These are phyloP conservation scores for Spheniscus humboldti DNA, from an alignment of 2,797 vertebrate genomes.

Conservation along the genomic window DNA sequence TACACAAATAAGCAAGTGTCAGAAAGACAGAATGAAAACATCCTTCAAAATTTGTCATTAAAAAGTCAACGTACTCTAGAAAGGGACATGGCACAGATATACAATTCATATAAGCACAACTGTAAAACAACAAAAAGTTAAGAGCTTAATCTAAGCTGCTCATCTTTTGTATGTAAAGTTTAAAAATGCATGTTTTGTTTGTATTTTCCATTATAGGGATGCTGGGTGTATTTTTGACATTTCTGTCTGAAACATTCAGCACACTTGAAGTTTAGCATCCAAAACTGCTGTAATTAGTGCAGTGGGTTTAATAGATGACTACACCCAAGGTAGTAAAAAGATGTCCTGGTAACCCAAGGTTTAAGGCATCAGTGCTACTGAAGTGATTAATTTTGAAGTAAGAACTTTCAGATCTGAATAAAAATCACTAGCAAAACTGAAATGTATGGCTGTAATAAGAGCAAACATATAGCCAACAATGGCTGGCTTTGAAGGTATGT, in stretches of 20 bases:
- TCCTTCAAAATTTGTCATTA: neutral
- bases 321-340: neutral
- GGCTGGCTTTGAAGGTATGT: neutral
- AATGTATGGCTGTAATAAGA: neutral
- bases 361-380: neutral
- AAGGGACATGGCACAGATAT: neutral
- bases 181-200: neutral
- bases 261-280: neutral
- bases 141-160: neutral
- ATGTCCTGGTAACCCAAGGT: fast-evolving
- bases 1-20: neutral
- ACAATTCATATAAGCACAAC: neutral
- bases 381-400: neutral
- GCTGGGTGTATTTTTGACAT: neutral
- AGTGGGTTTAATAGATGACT: neutral
- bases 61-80: neutral
- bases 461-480: neutral
- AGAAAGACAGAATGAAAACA: neutral
- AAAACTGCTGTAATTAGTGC: neutral
- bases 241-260: neutral
- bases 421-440: neutral
- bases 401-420: neutral
- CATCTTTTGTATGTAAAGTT: neutral
- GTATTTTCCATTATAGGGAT: neutral
- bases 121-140: neutral